Evolutionary conservation across 2,797 vertebrate species (phyloP).

Genomic region (Hyperoplus lanceolatus): DNA sequence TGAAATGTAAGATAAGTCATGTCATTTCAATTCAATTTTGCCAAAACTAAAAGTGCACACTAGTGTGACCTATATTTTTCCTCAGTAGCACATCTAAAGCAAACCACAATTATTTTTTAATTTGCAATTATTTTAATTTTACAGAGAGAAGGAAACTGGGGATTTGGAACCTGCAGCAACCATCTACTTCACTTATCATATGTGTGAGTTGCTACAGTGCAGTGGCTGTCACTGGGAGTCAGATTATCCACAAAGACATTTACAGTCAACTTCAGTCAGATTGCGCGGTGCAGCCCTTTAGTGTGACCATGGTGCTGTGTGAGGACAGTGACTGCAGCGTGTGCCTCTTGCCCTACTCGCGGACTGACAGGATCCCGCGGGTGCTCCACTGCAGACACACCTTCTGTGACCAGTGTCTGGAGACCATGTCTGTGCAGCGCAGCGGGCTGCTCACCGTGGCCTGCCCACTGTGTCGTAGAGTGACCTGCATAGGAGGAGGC

Average conservation of each 20-base stretch:
- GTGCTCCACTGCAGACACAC: slow-evolving; percentile 86
- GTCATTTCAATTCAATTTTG: background rate
- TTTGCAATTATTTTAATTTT: background rate
- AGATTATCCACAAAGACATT: background rate
- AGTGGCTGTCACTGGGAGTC: background rate
- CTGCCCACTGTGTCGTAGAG: slow-evolving; percentile 85
- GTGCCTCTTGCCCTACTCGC: slow-evolving; percentile 78
- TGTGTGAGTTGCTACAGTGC: background rate
- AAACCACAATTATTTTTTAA: too few relatives aligned
- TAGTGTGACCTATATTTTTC: too few relatives aligned
- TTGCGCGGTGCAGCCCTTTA: background rate
- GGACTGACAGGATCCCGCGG: slow-evolving; percentile 79
- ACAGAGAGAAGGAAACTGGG: slow-evolving; percentile 28
- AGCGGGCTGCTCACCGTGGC: slow-evolving; percentile 71
- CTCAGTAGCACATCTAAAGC: background rate
- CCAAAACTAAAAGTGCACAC: background rate
- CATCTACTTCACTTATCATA: slow-evolving; percentile 7
- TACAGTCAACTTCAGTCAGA: background rate
- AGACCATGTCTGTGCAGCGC: slow-evolving; percentile 66
- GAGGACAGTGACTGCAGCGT: slow-evolving; percentile 85
- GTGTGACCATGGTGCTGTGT: slow-evolving; percentile 76
- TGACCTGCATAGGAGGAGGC: slow-evolving; percentile 76
- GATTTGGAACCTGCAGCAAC: slow-evolving; percentile 3
- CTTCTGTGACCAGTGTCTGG: slow-evolving; percentile 83
- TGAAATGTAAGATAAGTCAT: background rate